A percentile compares a stretch with the other conserved stretches of the same genome.
These are phyloP conservation scores for Brevipalpus yothersi DNA, from an alignment of 1,140 invertebrate species.

Conservation along the genomic window DNA sequence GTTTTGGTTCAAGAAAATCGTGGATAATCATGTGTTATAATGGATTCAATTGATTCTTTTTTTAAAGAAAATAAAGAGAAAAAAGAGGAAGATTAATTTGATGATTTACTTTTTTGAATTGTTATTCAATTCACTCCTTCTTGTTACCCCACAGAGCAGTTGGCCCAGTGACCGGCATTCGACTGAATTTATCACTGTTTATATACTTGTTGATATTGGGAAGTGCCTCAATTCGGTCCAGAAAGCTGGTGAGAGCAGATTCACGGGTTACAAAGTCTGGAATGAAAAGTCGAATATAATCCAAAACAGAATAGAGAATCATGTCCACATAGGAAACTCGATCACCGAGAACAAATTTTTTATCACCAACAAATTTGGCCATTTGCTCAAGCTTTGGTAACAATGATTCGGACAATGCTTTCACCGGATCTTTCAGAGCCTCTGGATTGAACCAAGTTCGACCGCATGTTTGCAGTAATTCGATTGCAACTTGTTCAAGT, in stretches of 20 bases:
- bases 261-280: not conserved
- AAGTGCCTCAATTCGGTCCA: not conserved
- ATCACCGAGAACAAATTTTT: conserved; percentile 22
- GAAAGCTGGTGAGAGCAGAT: not conserved
- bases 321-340: conserved; percentile 27
- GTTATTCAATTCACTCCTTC: too few relatives aligned
- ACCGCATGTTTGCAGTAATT: conserved; percentile 21
- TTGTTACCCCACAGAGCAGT: too few relatives aligned
- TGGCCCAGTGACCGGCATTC: not conserved
- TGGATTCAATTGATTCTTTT: too few relatives aligned
- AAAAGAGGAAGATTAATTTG: too few relatives aligned
- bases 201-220: not conserved
- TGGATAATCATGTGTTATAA: too few relatives aligned
- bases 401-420: conserved; percentile 5
- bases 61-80: too few relatives aligned
- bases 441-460: conserved; percentile 11
- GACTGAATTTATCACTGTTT: not conserved
- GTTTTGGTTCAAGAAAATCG: too few relatives aligned
- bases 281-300: conserved; percentile 16
- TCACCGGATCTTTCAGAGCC: conserved; percentile 9
- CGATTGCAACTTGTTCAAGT: conserved; percentile 21
- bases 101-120: too few relatives aligned
- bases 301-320: conserved; percentile 24
- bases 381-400: conserved; percentile 18
- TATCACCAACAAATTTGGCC: conserved; percentile 19